Conservation (phyloP, 64 coral and sea anemone genomes). For the Stichodactyla mertensii region DNA sequence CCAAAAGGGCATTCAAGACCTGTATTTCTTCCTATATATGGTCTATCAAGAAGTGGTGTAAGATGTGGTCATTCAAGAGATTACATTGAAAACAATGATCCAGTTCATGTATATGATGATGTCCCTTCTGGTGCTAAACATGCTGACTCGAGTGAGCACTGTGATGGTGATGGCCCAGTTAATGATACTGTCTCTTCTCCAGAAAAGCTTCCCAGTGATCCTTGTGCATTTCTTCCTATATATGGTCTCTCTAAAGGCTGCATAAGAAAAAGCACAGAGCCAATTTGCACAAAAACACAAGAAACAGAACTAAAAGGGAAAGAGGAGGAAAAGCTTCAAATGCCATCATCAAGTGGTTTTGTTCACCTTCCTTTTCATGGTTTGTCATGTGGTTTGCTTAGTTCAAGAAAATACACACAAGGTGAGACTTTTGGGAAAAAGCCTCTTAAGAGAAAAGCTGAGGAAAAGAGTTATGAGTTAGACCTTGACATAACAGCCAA, state of each 20-base stretch:
- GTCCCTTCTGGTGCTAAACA: not conserved
- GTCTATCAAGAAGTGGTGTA: not conserved
- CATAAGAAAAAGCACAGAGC: not conserved
- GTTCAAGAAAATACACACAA: too few relatives aligned
- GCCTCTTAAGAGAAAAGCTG: not conserved
- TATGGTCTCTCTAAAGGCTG: not conserved
- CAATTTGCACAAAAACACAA: not conserved
- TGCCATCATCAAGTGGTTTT: constrained; percentile 1
- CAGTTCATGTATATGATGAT: not conserved
- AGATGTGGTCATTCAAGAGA: not conserved
- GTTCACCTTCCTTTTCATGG: not conserved
- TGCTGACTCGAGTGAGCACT: not conserved
- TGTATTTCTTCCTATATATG: not conserved
- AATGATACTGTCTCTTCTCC: not conserved
- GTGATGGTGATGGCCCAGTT: not conserved
- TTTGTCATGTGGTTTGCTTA: not conserved
- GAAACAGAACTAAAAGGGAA: not conserved
- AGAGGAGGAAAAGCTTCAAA: not conserved
- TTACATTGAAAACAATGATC: too few relatives aligned
- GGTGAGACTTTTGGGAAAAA: not conserved
- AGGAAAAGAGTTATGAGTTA: not conserved
- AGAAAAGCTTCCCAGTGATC: not conserved
- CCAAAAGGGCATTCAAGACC: not conserved
- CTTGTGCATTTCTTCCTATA: not conserved
- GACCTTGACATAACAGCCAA: not conserved